Conservation (phyloP, 2,888 invertebrate species). For the Eugnorisma glareosa region DNA sequence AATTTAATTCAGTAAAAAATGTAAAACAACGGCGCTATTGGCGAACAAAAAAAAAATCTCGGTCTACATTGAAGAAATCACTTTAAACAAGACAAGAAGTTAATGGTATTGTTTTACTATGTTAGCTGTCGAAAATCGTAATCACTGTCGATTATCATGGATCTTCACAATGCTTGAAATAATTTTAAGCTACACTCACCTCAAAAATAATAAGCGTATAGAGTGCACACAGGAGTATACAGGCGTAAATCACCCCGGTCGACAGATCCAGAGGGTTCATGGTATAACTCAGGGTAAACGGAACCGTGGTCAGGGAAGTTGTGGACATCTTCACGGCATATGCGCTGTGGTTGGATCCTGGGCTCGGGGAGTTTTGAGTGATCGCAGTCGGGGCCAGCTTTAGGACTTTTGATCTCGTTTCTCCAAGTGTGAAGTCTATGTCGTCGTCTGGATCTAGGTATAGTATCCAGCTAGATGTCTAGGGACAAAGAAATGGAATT, state of each 20-base stretch:
- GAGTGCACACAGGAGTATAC: conserved; percentile 93
- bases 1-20: background rate
- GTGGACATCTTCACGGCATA: conserved; percentile 74
- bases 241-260: conserved; percentile 93
- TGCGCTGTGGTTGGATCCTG: conserved; percentile 54
- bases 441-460: conserved; percentile 90
- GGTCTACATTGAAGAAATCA: background rate
- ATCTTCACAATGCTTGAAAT: background rate
- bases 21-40: background rate
- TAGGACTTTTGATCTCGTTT: conserved; percentile 84
- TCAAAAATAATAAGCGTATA: conserved; percentile 96
- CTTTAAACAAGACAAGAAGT: background rate
- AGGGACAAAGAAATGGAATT: conserved; percentile 48
- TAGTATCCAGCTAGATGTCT: conserved; percentile 91
- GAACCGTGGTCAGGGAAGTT: conserved; percentile 73
- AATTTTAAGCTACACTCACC: conserved; percentile 85
- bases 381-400: conserved; percentile 62
- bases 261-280: conserved; percentile 91
- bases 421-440: conserved; percentile 91
- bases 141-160: background rate
- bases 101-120: background rate
- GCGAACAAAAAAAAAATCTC: background rate
- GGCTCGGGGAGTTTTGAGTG: conserved; percentile 51
- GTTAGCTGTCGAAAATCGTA: background rate
- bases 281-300: conserved; percentile 88